phyloP scores from a whole-genome alignment of 1,140 invertebrate species.

The Bombus superbus region DNA sequence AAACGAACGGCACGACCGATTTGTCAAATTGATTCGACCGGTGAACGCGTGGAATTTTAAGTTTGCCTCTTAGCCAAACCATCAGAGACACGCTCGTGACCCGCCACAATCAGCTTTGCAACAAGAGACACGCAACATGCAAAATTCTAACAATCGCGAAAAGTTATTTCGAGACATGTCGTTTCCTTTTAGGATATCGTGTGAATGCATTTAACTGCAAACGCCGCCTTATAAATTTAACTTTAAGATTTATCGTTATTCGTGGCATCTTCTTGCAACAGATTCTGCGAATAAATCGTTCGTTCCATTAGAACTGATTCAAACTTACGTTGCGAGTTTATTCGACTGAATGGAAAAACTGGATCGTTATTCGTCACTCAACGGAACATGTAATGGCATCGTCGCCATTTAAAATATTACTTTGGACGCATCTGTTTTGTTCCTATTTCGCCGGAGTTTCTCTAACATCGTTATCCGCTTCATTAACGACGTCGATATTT shows the following conservation, averaged over 20 bases:
- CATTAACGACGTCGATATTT: background rate
- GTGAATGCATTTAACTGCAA: too few relatives aligned
- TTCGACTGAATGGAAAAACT: too few relatives aligned
- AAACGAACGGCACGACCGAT: constrained; percentile 34
- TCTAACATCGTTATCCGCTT: background rate
- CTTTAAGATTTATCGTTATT: too few relatives aligned
- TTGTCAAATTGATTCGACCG: constrained; percentile 38
- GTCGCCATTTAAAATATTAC: background rate
- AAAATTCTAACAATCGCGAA: background rate
- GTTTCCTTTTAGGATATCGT: background rate
- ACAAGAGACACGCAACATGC: background rate
- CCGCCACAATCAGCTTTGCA: background rate
- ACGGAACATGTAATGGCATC: too few relatives aligned
- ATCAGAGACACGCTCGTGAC: background rate
- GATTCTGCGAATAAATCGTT: too few relatives aligned
- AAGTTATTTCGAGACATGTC: too few relatives aligned
- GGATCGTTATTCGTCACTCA: too few relatives aligned
- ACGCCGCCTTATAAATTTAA: too few relatives aligned
- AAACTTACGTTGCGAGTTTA: too few relatives aligned
- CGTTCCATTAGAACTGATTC: too few relatives aligned
- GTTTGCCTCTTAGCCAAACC: background rate
- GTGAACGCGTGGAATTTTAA: constrained; percentile 28
- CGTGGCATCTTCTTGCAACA: too few relatives aligned
- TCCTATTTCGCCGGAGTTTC: background rate
- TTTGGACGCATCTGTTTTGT: background rate